phyloP scores from a whole-genome alignment of 2,888 invertebrate genomes.

The Hyppa rectilinea region DNA sequence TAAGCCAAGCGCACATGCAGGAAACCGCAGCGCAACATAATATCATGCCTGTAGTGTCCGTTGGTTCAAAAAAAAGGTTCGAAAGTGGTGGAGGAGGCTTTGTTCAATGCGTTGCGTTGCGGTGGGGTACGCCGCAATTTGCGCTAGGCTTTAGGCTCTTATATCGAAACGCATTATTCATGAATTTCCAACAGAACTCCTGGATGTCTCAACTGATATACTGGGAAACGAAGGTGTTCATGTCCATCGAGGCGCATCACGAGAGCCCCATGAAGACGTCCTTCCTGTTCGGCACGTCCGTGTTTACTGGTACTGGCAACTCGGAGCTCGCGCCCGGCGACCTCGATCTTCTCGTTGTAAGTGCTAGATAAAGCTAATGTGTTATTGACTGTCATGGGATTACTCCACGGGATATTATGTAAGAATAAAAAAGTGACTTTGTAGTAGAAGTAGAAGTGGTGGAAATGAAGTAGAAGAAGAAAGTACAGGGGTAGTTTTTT shows the following conservation, averaged over 20 bases:
- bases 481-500: no score
- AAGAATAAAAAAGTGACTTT: not conserved
- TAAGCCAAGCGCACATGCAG: not conserved
- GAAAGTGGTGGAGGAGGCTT: not conserved
- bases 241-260: constrained; percentile 81
- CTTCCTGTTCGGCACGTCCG: constrained; percentile 80
- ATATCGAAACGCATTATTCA: not conserved
- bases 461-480: no score
- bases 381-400: not conserved
- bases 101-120: not conserved
- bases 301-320: constrained; percentile 81
- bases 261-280: constrained; percentile 78
- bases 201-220: constrained; percentile 85
- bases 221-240: constrained; percentile 85
- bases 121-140: no score
- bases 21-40: not conserved
- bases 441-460: no score
- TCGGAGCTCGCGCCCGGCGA: constrained; percentile 79
- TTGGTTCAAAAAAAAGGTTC: not conserved
- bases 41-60: not conserved
- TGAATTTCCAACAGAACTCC: constrained; percentile 70
- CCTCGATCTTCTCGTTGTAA: constrained; percentile 78
- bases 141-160: no score
- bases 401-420: not conserved
- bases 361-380: constrained; percentile 17